Base-by-base conservation (phyloP, 2,888 invertebrate species). In the Drosophila anceps region DNA sequence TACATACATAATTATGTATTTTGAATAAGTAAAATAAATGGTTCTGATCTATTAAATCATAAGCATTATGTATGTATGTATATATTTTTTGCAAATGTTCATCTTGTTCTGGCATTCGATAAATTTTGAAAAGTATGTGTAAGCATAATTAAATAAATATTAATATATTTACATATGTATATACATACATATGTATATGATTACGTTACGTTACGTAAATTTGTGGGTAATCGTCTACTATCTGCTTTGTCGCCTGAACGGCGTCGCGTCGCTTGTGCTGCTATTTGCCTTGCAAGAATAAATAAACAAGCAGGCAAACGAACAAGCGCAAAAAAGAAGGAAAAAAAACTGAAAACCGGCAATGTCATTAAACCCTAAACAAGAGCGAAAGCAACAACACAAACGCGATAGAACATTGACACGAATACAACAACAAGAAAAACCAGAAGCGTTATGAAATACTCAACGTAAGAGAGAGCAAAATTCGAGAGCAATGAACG, bases 351-450 rank as follows among this genome's bases (percentile, higher is more conserved):
- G 84, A 84, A 87, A 82, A 80, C 80, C 80, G 85, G 89, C 89
- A 89, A 90, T 88, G 90, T 90, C 90, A 90, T 91, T 90, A 90
- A 90, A 90, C 90, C 90, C 89, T 91, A 85, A 90, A 89, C 82
- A 84, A 89, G 82, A 84, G 86, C 89, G 87, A 89, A 87, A 84
- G 82, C 80, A 86, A 89, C 83, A 88, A 82, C 76, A 81, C 71
- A 79, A 82, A 72, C 74, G 74, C 78, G 82, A 80, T 83, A 79
- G 85, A 84, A 84, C 84, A 87, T 84, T 84, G 84, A 84, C 84
- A 84, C 84, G 87, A 83, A 83, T 83, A 83, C 87, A 87, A 75
- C 77, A 78, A 88, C 76, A 88, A 79, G 77, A 81, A 81, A 87
- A 89, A 86, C 88, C 88, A 89, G 89, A 84, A 86, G 89, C 89